Conservation (phyloP, 2,113 vertebrate species). For the Hypanus sabinus region DNA sequence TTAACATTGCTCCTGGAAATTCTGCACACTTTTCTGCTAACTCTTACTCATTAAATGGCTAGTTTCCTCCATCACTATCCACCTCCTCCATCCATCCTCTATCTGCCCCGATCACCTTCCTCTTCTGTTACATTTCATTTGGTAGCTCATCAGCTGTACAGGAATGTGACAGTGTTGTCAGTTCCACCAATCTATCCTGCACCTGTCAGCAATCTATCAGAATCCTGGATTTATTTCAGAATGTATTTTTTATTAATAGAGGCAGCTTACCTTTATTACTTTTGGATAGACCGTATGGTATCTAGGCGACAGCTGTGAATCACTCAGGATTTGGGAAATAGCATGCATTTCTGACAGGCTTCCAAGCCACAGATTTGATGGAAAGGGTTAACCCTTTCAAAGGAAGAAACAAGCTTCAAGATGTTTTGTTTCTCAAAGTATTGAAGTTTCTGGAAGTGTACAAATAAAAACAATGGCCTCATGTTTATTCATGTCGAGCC, state of each 20-base stretch:
- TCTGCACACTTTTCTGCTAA: background rate
- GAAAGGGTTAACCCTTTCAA: constrained; percentile 22
- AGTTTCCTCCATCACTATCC: background rate
- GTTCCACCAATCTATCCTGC: constrained; percentile 28
- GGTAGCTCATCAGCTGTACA: constrained; percentile 19
- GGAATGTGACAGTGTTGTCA: constrained; percentile 34
- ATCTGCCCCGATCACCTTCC: background rate
- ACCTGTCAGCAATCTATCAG: constrained; percentile 35
- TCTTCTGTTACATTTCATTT: constrained; percentile 30
- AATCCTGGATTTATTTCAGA: constrained; percentile 33
- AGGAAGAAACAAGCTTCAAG: background rate
- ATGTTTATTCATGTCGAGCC: too few relatives aligned
- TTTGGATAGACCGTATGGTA: constrained; percentile 29
- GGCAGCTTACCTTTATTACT: constrained; percentile 35
- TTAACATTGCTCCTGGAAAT: background rate
- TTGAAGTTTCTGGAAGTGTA: background rate
- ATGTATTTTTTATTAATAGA: constrained; percentile 38
- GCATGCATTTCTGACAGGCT: background rate
- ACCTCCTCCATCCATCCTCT: too few relatives aligned
- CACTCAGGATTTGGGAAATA: background rate
- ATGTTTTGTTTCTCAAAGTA: background rate
- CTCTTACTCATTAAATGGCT: background rate
- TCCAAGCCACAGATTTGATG: background rate
- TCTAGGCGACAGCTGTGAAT: constrained; percentile 29
- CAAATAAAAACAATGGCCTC: background rate